Evolutionary conservation across 2,797 vertebrate species (phyloP), one percentile per base, ranked within the genome.

Genomic region (Smutsia gigantea): DNA sequence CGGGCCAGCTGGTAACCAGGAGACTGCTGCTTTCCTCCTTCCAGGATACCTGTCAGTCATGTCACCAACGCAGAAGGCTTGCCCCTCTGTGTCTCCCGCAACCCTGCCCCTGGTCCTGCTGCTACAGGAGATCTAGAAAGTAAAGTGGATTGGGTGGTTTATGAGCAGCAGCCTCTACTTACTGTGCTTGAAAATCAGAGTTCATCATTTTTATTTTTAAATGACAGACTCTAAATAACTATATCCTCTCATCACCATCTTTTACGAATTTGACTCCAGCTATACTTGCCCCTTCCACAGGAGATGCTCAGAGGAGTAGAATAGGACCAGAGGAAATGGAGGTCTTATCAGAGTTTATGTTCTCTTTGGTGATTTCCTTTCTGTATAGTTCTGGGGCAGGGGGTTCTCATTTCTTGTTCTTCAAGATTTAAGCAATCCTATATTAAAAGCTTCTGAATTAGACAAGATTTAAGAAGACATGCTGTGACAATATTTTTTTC

Each of bases 381-480:
- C 37, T 55, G 0, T 92, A 42, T 78, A 93, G 15, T 93, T 66
- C 86, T 25, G 42, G 92, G 61, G 69, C 3, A 5, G 1, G 4
- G 27, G 29, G 3, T 55, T 81, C 66, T 92, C 10, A 11, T 91
- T 97, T 96, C 34, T 90, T 77, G 19, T 23, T 69, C 68, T 42
- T 88, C 46, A 53, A 49, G 19, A 59, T 13, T 51, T 59, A 79
- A 84, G 39, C 4, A 83, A 31, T 75, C 64, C 39, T 31, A 77
- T 46, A 34, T 69, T 93, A 89, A 59, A 27, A 68, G 87, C 51
- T 37, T 10, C 15, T 10, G 87, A 74, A 66, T 66, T 42, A 59
- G 59, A 53, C 8, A 84, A 92, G 89, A 74, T n/a, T 95, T n/a
- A 87, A 95, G 34, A 97, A 97, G 86, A 93, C 17, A 0, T 59